phyloP scores from a whole-genome alignment of 53 echinoderm and acorn worm species.

The Echinometra lucunter region DNA sequence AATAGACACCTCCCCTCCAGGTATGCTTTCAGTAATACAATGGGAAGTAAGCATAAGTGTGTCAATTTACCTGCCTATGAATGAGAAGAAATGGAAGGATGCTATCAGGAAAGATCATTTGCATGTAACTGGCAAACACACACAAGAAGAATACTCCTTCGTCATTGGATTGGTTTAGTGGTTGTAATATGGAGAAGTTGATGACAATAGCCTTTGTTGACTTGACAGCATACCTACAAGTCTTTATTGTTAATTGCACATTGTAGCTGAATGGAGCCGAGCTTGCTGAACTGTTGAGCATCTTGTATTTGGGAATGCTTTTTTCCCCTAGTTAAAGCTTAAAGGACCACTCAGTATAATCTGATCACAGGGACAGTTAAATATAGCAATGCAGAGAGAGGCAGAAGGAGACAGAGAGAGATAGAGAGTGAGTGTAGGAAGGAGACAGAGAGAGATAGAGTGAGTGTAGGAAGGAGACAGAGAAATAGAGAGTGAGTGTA shows the following conservation, averaged over 20 bases:
- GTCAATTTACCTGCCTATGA: not conserved
- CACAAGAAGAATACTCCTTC: not conserved
- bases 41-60: slow-evolving; percentile 11
- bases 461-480: not conserved
- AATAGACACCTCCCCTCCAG: slow-evolving; percentile 53
- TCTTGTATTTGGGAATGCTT: slow-evolving; percentile 31
- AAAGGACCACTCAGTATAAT: slow-evolving; percentile 10
- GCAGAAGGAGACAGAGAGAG: not conserved
- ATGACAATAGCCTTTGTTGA: slow-evolving; percentile 43
- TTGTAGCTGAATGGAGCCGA: not conserved
- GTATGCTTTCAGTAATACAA: slow-evolving; percentile 2
- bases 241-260: not conserved
- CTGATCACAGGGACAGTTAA: slow-evolving; percentile 23
- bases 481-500: not conserved
- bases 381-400: not conserved
- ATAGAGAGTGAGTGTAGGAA: not conserved
- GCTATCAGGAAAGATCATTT: slow-evolving; percentile 54
- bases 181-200: slow-evolving; percentile 33
- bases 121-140: slow-evolving; percentile 48
- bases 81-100: slow-evolving; percentile 33
- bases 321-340: slow-evolving; percentile 5
- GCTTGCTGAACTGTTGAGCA: slow-evolving; percentile 13
- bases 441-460: not conserved
- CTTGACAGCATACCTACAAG: slow-evolving; percentile 55
- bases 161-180: slow-evolving; percentile 40